Evolutionary conservation across 2,113 vertebrate genomes (phyloP).

Genomic region (Sigmodon hispidus): DNA sequence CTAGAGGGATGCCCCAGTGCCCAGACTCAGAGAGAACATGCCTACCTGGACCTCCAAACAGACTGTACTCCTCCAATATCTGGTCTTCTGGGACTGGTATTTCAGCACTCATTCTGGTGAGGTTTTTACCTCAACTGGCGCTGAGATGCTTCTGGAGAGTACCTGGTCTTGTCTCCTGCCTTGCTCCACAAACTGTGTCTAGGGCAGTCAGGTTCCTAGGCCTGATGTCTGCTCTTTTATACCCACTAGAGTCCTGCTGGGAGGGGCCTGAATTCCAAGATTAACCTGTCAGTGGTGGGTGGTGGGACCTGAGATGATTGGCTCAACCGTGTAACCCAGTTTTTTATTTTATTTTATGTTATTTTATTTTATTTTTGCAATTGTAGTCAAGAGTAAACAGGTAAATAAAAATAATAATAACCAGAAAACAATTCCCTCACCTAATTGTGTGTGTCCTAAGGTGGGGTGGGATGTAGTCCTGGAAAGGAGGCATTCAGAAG

Average conservation of each 20-base stretch:
- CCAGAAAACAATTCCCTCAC: no score
- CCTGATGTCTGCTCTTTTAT: background rate
- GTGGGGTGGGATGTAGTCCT: no score
- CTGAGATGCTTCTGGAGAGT: background rate
- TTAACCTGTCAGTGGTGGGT: background rate
- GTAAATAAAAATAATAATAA: no score
- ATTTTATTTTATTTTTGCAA: no score
- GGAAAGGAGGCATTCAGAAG: accelerated
- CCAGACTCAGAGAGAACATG: background rate
- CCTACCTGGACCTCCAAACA: background rate
- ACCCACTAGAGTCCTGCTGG: background rate
- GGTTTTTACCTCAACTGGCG: background rate
- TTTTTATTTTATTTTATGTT: no score
- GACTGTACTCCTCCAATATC: background rate
- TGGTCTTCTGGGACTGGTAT: background rate
- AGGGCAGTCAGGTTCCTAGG: accelerated
- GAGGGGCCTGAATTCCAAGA: background rate
- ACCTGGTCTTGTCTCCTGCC: background rate
- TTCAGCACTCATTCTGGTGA: background rate
- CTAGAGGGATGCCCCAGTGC: background rate
- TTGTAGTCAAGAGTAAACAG: background rate
- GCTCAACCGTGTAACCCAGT: background rate
- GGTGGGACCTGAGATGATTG: background rate
- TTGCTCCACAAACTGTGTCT: background rate
- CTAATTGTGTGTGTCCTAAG: no score